phyloP scores from a whole-genome alignment of 1,140 invertebrate species.

The Subanguina moxae region DNA sequence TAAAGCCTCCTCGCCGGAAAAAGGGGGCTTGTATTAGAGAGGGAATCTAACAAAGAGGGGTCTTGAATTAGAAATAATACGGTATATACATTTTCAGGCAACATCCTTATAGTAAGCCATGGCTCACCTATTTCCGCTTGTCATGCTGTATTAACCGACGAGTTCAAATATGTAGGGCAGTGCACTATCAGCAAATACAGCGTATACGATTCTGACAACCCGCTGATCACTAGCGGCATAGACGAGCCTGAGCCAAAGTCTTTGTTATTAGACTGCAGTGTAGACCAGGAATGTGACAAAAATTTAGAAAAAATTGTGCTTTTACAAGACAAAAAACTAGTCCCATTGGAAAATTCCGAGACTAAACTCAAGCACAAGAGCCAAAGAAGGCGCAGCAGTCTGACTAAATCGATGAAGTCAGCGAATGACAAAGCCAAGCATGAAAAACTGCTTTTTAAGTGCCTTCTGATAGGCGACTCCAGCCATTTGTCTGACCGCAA shows the following conservation, averaged over 20 bases:
- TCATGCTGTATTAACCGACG: conserved; percentile 24
- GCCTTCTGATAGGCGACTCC: conserved; percentile 22
- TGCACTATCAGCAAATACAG: conserved; percentile 43
- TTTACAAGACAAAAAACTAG: conserved; percentile 6
- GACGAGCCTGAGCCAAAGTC: neutral
- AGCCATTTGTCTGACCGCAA: conserved; percentile 34
- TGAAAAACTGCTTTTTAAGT: conserved; percentile 21
- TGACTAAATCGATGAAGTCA: neutral
- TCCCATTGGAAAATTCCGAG: neutral
- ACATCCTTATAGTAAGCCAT: conserved; percentile 41
- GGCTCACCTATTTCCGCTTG: conserved; percentile 42
- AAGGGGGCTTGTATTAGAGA: no score
- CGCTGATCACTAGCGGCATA: neutral
- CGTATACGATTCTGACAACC: neutral
- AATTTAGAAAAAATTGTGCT: neutral
- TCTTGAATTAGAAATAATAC: no score
- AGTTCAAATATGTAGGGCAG: conserved; percentile 38
- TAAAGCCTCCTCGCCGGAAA: no score
- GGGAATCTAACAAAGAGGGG: no score
- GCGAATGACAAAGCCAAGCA: neutral
- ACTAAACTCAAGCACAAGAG: neutral
- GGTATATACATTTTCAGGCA: conserved; percentile 26
- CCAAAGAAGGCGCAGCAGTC: neutral
- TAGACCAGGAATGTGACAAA: conserved; percentile 1
- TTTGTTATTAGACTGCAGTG: neutral